Evolutionary conservation across 2,113 vertebrate genomes (phyloP).

Genomic region (Strix aluco): DNA sequence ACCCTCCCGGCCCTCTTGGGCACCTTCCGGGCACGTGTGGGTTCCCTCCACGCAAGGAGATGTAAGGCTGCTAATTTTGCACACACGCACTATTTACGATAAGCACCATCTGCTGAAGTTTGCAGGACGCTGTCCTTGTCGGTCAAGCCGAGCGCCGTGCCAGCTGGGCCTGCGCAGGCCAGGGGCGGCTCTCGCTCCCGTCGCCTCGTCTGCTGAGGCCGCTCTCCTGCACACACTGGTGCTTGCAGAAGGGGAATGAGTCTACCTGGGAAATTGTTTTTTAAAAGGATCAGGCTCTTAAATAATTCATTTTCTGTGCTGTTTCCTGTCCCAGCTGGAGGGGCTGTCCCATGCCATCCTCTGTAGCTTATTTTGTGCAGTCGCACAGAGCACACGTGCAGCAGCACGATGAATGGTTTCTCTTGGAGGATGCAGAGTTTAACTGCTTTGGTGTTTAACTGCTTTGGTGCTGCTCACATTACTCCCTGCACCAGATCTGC

Average conservation of each 20-base stretch:
- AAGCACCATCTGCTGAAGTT: background rate
- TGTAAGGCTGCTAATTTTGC: background rate
- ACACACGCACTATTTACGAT: accelerated
- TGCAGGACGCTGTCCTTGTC: background rate
- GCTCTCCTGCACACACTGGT: accelerated
- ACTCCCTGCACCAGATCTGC: background rate
- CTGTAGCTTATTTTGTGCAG: accelerated
- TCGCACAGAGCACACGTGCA: accelerated
- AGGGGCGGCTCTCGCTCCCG: background rate
- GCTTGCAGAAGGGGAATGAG: background rate
- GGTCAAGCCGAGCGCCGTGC: background rate
- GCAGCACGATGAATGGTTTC: background rate
- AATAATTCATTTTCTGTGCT: background rate
- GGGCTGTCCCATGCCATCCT: background rate
- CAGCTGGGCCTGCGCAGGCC: background rate
- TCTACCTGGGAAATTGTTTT: background rate
- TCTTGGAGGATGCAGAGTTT: background rate
- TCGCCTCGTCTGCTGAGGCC: accelerated
- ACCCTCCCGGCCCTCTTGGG: background rate
- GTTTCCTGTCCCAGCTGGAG: background rate
- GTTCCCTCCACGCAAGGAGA: background rate
- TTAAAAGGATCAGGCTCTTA: background rate
- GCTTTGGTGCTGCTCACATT: accelerated
- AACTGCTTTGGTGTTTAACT: background rate
- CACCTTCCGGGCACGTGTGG: background rate